Base-by-base conservation (phyloP, 2,113 vertebrate genomes). In the Lucifuga dentata region DNA sequence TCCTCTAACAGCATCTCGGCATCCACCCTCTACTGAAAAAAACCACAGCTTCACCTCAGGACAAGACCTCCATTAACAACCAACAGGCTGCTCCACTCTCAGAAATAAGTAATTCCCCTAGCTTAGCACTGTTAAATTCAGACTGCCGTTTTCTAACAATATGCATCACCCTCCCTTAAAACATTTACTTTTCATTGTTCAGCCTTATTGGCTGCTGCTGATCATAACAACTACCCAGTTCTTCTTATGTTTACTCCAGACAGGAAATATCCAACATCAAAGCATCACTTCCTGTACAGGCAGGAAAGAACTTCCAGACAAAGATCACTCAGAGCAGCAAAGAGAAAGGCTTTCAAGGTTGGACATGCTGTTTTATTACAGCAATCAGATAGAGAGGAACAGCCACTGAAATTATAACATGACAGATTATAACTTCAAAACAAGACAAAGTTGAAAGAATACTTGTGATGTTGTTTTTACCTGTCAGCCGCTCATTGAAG, bases 381-480 rank as follows among this genome's bases (percentile, higher is more conserved):
- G n/a, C n/a, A n/a, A n/a, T n/a, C 29, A 52, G 2, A 12, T 11
- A 12, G 11, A 55, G 16, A 46, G 1, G 1, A 16, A 13, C 35
- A 24, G 45, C 49, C 6, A n/a, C 19, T 12, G 36, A 58, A 4
- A 26, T 16, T 3, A 53, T 53, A 11, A 17, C 11, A 12, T 29
- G 26, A 8, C n/a, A 50, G 5, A 17, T 52, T 19, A 44, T 17
- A 2, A 61, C 48, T 26, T 3, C 21, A 51, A 50, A 11, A 46
- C 9, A 52, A 19, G 9, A 8, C 5, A 40, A 23, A 20, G 35
- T 29, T 35, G 2, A 3, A 40, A 8, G 3, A 33, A 21, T 16
- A 23, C 26, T 3, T 29, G 26, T 5, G 26, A 29, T 29, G 26
- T 29, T 48, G 19, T 46, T 80, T 76, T 86, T 85, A 87, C 86